These are phyloP conservation scores for Macrophya annulata DNA, from an alignment of 2,888 invertebrate species.

Conservation along the genomic window DNA sequence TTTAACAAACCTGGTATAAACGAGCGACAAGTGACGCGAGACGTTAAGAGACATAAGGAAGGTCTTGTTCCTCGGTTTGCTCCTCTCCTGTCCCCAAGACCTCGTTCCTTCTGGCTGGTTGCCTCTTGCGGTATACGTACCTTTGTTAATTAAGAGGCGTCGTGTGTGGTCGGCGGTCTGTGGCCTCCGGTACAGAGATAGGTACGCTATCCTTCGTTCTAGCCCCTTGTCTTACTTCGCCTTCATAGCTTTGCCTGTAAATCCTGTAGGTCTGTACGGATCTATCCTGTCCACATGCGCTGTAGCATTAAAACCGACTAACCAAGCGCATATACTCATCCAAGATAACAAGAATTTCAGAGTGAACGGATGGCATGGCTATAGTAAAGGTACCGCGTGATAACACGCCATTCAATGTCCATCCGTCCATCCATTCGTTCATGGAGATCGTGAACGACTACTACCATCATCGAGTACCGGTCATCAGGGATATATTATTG, in stretches of 20 bases:
- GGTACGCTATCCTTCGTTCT: conserved; percentile 39
- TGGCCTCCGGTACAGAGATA: conserved; percentile 34
- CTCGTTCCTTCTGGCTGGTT: conserved; percentile 47
- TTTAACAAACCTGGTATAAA: conserved; percentile 16
- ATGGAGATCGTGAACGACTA: conserved; percentile 12
- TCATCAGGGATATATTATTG: conserved; percentile 57
- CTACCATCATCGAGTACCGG: neutral
- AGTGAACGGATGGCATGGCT: conserved; percentile 14
- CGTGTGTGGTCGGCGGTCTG: conserved; percentile 70
- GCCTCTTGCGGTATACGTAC: conserved; percentile 58
- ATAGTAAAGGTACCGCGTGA: conserved; percentile 37
- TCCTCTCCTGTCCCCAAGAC: conserved; percentile 45
- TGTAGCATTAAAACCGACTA: conserved; percentile 18
- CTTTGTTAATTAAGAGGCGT: conserved; percentile 75
- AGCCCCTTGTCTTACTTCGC: conserved; percentile 39
- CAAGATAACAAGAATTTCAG: conserved; percentile 39
- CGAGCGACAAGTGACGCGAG: conserved; percentile 66
- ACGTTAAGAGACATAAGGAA: conserved; percentile 70
- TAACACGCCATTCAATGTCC: conserved; percentile 40
- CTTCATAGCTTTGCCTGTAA: conserved; percentile 19
- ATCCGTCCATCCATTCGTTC: neutral
- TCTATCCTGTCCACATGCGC: conserved; percentile 32
- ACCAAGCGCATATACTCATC: conserved; percentile 43
- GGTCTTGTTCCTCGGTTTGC: conserved; percentile 67
- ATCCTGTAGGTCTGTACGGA: conserved; percentile 8